Evolutionary conservation across 2,113 vertebrate species (phyloP).

Genomic region (Brachypodius melanocephalos): DNA sequence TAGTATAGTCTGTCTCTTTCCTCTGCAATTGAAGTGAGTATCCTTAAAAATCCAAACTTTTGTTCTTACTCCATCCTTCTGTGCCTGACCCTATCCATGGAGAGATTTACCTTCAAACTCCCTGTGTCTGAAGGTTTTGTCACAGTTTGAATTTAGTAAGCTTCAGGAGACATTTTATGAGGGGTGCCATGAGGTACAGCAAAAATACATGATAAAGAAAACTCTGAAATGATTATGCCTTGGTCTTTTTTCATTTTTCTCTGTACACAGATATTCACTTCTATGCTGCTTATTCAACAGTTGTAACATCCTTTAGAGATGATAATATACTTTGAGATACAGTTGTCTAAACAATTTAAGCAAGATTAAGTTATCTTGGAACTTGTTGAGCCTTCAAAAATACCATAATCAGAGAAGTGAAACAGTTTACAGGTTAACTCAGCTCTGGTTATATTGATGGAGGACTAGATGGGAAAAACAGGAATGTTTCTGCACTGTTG

Average conservation of each 20-base stretch:
- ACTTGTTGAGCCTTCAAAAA: background rate
- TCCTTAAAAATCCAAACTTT: background rate
- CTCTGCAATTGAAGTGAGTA: background rate
- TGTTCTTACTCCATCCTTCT: background rate
- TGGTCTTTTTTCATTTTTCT: background rate
- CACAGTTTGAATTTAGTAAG: background rate
- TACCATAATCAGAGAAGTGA: background rate
- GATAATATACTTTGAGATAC: background rate
- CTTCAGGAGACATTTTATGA: background rate
- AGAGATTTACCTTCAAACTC: background rate
- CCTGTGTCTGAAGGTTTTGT: background rate
- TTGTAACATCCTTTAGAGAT: background rate
- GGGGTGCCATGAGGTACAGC: background rate
- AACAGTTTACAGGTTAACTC: background rate
- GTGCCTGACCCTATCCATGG: background rate
- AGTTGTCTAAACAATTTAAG: background rate
- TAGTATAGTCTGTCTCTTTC: background rate
- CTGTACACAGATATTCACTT: background rate
- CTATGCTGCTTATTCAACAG: background rate
- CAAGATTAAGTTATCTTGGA: background rate
- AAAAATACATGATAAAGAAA: background rate
- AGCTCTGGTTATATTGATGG: background rate
- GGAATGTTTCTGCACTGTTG: background rate
- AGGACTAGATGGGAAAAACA: background rate
- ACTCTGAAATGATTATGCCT: background rate